Percentiles rank a stretch among this genome's conserved stretches.
Evolutionary conservation across 2,888 invertebrate genomes (phyloP).

Genomic region (Synergus laeviventris): DNA sequence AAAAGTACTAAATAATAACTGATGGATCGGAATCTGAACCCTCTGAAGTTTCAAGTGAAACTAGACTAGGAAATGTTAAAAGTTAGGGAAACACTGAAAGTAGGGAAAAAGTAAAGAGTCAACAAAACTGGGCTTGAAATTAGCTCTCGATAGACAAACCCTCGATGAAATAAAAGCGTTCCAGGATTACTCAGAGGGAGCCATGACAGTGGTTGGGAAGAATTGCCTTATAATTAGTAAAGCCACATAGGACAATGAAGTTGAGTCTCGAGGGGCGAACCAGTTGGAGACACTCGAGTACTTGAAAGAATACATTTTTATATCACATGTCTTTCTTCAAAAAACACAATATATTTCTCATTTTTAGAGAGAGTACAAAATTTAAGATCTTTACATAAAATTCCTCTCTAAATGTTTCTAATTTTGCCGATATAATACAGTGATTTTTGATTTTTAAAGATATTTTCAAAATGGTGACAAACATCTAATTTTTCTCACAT

Average conservation of each 20-base stretch:
- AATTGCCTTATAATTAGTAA: slow-evolving; percentile 65
- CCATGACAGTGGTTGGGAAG: slow-evolving; percentile 46
- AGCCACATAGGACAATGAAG: slow-evolving; percentile 58
- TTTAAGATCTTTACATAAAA: too few species aligned
- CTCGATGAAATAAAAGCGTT: slow-evolving; percentile 34
- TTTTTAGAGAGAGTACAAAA: too few species aligned
- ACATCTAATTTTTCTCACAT: too few species aligned
- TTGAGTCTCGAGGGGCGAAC: slow-evolving; percentile 54
- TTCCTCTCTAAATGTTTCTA: too few species aligned
- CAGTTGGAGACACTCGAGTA: slow-evolving; percentile 40
- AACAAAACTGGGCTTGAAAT: slow-evolving; percentile 34
- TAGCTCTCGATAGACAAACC: slow-evolving; percentile 35
- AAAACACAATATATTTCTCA: neutral
- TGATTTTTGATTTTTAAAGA: too few species aligned
- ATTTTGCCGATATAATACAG: too few species aligned
- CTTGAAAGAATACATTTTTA: slow-evolving; percentile 36
- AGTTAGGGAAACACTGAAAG: slow-evolving; percentile 29
- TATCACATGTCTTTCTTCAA: slow-evolving; percentile 12
- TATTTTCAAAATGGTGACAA: too few species aligned
- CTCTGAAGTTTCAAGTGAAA: neutral
- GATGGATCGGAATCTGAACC: neutral
- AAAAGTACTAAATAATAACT: too few species aligned
- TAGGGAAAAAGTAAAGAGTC: slow-evolving; percentile 30
- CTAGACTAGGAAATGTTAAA: neutral
- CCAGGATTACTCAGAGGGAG: slow-evolving; percentile 31